Conservation (phyloP, 2,888 invertebrate species). For the Phyllotreta striolata region DNA sequence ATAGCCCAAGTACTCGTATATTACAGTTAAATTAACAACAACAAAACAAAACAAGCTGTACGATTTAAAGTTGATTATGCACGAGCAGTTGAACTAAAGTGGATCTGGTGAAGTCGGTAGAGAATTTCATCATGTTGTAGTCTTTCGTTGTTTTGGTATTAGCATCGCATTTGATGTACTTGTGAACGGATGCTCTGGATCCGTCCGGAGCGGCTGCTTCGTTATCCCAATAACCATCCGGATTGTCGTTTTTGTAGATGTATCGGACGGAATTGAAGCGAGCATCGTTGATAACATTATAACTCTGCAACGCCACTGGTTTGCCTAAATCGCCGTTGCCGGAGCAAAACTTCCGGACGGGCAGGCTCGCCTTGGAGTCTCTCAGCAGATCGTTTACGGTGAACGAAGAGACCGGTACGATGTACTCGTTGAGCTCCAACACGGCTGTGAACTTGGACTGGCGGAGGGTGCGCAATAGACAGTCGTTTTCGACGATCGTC, state of each 20-base stretch:
- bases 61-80: constrained; percentile 49
- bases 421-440: constrained; percentile 72
- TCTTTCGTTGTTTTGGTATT: constrained; percentile 50
- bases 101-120: constrained; percentile 56
- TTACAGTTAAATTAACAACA: neutral
- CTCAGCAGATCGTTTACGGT: constrained; percentile 65
- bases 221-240: constrained; percentile 43
- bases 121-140: constrained; percentile 53
- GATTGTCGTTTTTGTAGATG: constrained; percentile 51
- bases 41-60: neutral
- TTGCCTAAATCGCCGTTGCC: constrained; percentile 48
- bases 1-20: too few species aligned
- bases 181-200: constrained; percentile 53
- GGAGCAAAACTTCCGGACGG: constrained; percentile 57
- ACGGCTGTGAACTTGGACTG: constrained; percentile 66
- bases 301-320: constrained; percentile 57
- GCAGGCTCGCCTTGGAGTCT: constrained; percentile 59
- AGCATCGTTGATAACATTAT: constrained; percentile 51
- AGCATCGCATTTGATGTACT: constrained; percentile 54
- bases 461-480: constrained; percentile 66
- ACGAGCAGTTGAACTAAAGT: constrained; percentile 56
- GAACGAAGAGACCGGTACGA: constrained; percentile 68
- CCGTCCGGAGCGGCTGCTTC: constrained; percentile 49
- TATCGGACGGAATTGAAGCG: constrained; percentile 49
- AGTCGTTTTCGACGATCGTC: constrained; percentile 71